Evolutionary conservation across 2,797 vertebrate species (phyloP).

Genomic region (Buphagus erythrorhynchus): DNA sequence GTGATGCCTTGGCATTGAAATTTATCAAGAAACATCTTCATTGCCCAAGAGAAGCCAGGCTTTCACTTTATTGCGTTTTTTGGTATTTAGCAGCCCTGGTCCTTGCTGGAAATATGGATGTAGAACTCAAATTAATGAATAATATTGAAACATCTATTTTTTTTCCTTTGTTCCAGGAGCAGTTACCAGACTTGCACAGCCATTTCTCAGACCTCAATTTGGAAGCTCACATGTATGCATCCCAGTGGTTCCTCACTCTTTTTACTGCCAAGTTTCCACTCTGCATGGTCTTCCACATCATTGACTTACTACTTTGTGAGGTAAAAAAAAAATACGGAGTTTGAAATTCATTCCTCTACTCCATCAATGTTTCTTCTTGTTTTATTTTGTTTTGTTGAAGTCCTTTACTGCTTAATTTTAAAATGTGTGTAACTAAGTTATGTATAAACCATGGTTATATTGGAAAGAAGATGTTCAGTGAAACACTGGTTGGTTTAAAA

Average conservation of each 20-base stretch:
- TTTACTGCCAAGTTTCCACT: conserved; percentile 99
- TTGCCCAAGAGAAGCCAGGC: background rate
- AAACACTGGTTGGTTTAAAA: background rate
- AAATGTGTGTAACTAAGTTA: background rate
- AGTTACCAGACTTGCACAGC: conserved; percentile 89
- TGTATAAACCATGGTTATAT: background rate
- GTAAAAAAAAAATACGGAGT: conserved; percentile 65
- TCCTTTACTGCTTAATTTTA: background rate
- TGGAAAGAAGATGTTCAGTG: background rate
- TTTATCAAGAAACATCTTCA: background rate
- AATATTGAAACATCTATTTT: background rate
- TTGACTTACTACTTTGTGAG: conserved; percentile 96
- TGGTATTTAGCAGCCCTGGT: background rate
- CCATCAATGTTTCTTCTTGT: background rate
- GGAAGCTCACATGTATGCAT: conserved; percentile 98
- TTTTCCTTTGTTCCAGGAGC: conserved; percentile 82
- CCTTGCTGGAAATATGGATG: background rate
- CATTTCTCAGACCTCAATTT: conserved; percentile 92
- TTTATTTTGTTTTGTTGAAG: background rate
- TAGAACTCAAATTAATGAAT: background rate
- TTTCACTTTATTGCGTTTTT: background rate
- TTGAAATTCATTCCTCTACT: background rate
- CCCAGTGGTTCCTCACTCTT: conserved; percentile 98
- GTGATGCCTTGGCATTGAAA: background rate
- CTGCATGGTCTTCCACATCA: conserved; percentile 99